These are phyloP conservation scores for Shinisaurus crocodilurus DNA, from an alignment of 2,113 vertebrate genomes.

Conservation along the genomic window DNA sequence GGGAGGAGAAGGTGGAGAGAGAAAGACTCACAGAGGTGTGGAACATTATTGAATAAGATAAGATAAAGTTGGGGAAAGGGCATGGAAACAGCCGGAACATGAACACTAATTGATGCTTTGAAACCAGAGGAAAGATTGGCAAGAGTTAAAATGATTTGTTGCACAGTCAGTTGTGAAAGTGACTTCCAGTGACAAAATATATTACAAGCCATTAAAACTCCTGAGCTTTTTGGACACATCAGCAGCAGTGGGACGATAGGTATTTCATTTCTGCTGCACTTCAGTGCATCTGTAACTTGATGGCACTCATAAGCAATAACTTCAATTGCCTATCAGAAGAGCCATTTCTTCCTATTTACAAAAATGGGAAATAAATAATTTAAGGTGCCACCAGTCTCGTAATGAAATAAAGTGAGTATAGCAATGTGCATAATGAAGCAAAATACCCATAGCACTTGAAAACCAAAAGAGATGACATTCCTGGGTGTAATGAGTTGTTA, in stretches of 20 bases:
- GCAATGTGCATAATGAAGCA: slow-evolving; percentile 47
- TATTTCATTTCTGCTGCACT: slow-evolving; percentile 60
- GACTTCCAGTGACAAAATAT: slow-evolving; percentile 67
- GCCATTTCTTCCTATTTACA: slow-evolving; percentile 56
- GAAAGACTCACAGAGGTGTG: not conserved
- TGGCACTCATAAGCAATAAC: slow-evolving; percentile 69
- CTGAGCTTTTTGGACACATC: slow-evolving; percentile 57
- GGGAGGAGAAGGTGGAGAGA: not conserved
- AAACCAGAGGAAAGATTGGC: slow-evolving; percentile 38
- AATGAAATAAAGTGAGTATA: slow-evolving; percentile 54
- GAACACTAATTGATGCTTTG: slow-evolving; percentile 38
- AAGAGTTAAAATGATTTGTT: slow-evolving; percentile 58
- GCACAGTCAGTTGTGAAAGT: slow-evolving; percentile 64
- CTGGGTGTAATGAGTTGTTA: slow-evolving; percentile 14
- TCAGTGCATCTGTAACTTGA: slow-evolving; percentile 61
- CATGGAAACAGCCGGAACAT: slow-evolving; percentile 21
- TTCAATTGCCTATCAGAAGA: slow-evolving; percentile 64
- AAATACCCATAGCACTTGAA: slow-evolving; percentile 37
- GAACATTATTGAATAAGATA: not conserved
- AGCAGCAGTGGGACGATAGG: slow-evolving; percentile 36
- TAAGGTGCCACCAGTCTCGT: slow-evolving; percentile 43
- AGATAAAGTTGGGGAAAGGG: slow-evolving; percentile 4
- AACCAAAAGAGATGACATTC: not conserved
- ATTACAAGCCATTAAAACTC: slow-evolving; percentile 50
- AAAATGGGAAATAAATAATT: slow-evolving; percentile 56